Evolutionary conservation across 2,797 vertebrate species (phyloP), one percentile per base, ranked within the genome.

Genomic region (Centroberyx gerrardi): DNA sequence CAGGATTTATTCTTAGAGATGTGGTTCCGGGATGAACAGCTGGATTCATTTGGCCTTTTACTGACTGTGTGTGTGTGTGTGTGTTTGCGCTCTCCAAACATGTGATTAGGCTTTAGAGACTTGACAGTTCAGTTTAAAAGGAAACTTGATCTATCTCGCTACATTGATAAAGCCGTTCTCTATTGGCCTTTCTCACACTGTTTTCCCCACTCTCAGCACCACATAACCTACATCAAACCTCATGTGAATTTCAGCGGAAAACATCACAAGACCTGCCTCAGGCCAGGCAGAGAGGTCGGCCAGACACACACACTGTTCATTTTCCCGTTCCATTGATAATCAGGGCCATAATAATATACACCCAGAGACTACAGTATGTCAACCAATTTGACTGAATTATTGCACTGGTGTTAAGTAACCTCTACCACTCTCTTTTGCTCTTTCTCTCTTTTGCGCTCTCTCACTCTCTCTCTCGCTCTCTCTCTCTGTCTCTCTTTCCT

Each of bases 261-360:
- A 52, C 40, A 90, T 92, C 88, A 90, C 77, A 85, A 85, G 86
- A 82, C 81, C 13, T 42, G 51, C 13, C 31, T 63, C 9, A 29
- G 58, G 51, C 28, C 55, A 58, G n/a, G 65, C 17, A 18, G 17
- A 17, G 6, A 33, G 4, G 9, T 14, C 58, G 55, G 27, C 62
- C 44, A 36, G 4, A 54, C 18, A 5, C 8, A 40, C 15, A 5
- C 8, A 46, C 36, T 28, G 2, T 53, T 78, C 28, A 72, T 38
- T 53, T 15, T 31, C 8, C 18, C 17, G 10, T 70, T 56, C 6
- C 22, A 44, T 70, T 22, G 5, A 49, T 28, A 15, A 33, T 40
- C 8, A 33, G 13, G 0, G 13, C 3, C 17, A 17, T 59, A 12
- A 42, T n/a, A 51, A 51, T 22, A 54, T 28, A 14, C 9, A 48